Evolutionary conservation across 2,797 vertebrate species (phyloP), one percentile per base, ranked within the genome.

Genomic region (Botia almorhae): DNA sequence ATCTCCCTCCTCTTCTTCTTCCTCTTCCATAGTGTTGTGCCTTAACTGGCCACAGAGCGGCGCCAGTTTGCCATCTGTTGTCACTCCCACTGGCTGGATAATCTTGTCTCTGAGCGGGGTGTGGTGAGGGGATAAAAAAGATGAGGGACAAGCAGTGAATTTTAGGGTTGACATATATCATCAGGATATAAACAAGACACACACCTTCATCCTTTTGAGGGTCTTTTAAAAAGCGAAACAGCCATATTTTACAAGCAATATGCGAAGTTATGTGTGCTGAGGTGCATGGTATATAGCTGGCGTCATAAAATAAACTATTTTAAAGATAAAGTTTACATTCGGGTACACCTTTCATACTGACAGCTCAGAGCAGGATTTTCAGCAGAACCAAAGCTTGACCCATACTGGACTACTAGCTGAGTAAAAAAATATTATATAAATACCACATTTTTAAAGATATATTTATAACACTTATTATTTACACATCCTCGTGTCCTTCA

Each of bases 61-160:
- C 58, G 78, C 88, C 78, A 93, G 85, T 53, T 88, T 88, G 19
- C 92, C 93, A 0, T 93, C 90, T 11, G 73, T 67, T 1, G 83
- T 91, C 75, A 94, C 87, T 2, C 82, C 83, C 89, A 92, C 83
- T 0, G 92, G 92, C 86, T 93, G 91, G 83, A 94, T 92, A 75
- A 94, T 93, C 19, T 90, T 90, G 50, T 89, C 84, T 74, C 93
- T 93, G 81, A 65, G 68, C 6, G 36, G 60, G 56, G 68, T 51
- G 56, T 61, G 67, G 51, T 21, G 12, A 13, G n/a, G 50, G 50
- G 16, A 68, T 39, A 23, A 6, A 12, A 46, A 76, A 33, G 55
- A 65, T 17, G 61, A 16, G 13, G 21, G 51, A 36, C 58, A 19
- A 50, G 23, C 0, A 68, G 33, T 61, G 19, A 61, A 19, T 63